Evolutionary conservation across 2,888 invertebrate species (phyloP).

Genomic region (Neria commutata): DNA sequence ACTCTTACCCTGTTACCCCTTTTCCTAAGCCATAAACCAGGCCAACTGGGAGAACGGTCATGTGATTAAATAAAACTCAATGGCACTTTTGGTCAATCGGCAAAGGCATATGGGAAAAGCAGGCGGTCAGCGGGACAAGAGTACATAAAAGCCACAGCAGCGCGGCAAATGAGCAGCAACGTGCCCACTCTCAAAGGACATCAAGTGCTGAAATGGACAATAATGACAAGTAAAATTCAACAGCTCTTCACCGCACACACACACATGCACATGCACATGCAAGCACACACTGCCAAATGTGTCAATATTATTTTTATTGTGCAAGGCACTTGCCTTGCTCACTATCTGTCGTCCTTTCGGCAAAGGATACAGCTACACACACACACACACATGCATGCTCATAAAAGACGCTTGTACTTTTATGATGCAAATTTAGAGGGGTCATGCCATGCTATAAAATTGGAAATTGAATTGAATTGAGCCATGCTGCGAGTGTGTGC

Average conservation of each 20-base stretch:
- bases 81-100: conserved; percentile 21
- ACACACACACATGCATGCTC: conserved; percentile 22
- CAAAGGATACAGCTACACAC: conserved; percentile 19
- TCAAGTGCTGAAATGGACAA: not conserved
- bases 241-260: not conserved
- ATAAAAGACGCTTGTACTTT: conserved; percentile 9
- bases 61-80: too few relatives aligned
- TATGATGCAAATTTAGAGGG: conserved; percentile 8
- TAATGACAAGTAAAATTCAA: not conserved
- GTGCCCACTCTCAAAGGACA: not conserved
- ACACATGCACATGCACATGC: conserved; percentile 2
- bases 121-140: conserved; percentile 10
- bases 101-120: too few relatives aligned
- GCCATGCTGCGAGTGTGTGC: too few relatives aligned
- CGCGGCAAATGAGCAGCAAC: not conserved
- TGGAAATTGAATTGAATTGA: conserved; percentile 14
- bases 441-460: conserved; percentile 11
- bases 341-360: conserved; percentile 6
- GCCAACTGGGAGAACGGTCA: too few relatives aligned
- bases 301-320: conserved; percentile 8
- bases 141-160: not conserved
- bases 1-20: too few relatives aligned
- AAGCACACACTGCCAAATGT: conserved; percentile 15
- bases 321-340: not conserved
- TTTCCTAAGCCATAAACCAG: too few relatives aligned